Evolutionary conservation across 1,140 invertebrate genomes (phyloP).

Genomic region (Sycobia sp.): DNA sequence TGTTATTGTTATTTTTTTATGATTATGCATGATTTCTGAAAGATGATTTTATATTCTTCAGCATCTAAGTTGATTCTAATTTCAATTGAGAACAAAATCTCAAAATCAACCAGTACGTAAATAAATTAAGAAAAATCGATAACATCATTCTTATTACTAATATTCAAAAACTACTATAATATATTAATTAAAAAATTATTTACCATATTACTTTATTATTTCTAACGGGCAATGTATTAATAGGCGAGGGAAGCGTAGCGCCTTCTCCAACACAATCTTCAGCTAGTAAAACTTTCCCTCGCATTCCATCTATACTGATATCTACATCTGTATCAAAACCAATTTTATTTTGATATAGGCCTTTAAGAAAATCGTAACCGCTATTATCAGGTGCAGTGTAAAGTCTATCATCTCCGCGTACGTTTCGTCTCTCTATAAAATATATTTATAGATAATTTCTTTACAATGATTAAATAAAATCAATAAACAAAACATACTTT

Average conservation of each 20-base stretch:
- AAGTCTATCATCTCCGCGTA: conserved; percentile 78
- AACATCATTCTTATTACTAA: background rate
- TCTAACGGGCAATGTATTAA: conserved; percentile 67
- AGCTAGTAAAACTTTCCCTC: conserved; percentile 74
- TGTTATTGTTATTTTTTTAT: too few relatives aligned
- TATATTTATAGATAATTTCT: conserved; percentile 18
- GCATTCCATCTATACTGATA: conserved; percentile 72
- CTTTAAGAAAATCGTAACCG: conserved; percentile 72
- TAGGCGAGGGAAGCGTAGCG: conserved; percentile 72
- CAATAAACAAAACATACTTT: conserved; percentile 66
- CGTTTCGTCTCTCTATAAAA: conserved; percentile 65
- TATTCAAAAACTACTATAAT: background rate
- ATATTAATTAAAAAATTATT: conserved; percentile 23
- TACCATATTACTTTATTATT: conserved; percentile 63
- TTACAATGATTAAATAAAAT: conserved; percentile 19
- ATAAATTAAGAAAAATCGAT: too few relatives aligned
- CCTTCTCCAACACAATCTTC: conserved; percentile 70
- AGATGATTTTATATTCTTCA: too few relatives aligned
- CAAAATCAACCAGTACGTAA: too few relatives aligned
- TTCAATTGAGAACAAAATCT: too few relatives aligned
- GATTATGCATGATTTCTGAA: too few relatives aligned
- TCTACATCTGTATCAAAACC: conserved; percentile 62
- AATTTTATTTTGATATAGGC: conserved; percentile 68
- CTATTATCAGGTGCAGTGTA: conserved; percentile 76
- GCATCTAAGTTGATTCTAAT: too few relatives aligned